Evolutionary conservation across 2,797 vertebrate species (phyloP), one percentile per base, ranked within the genome.

Genomic region (Tolypeutes matacus): DNA sequence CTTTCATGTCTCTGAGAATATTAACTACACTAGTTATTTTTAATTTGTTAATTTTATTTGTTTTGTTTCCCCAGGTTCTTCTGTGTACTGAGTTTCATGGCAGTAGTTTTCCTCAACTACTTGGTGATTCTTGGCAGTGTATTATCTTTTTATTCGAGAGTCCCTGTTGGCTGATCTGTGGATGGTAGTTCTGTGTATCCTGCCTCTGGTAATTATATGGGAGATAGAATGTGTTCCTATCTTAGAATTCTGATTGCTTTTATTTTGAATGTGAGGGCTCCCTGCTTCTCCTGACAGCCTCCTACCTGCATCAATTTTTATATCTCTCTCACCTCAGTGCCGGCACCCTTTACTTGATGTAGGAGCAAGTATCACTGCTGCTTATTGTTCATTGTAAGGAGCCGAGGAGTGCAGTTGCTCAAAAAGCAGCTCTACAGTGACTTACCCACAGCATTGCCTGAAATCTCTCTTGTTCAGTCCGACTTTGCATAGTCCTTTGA

Each of bases 271-370:
- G 18, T 72, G 46, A 90, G 34, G 20, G 15, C 27, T 86, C 64
- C 56, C 86, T 86, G 46, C 49, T 56, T 86, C 82, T 65, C 65
- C 56, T 13, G 15, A 86, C 25, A 65, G n/a, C 64, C 62, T 23
- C 42, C 36, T 58, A 14, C n/a, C 82, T 67, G 46, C 67, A 20
- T 25, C 65, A 27, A 7, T 94, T 94, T 91, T 91, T 73, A 81
- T 2, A 82, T 53, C 20, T 25, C 11, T 81, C 58, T 86, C 49
- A 27, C 58, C 75, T 75, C 67, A 49, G 1, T 49, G 11, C 3
- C 10, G 53, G 4, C 4, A 31, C 13, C 17, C 2, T 27, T 8
- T 53, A 23, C 27, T 65, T 89, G 39, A 42, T 75, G 17, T 20
- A 42, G 9, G 39, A 93, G 34, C 67, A 89, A 73, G 49, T 34